These are phyloP conservation scores for Drepanosiphum platanoidis DNA, from an alignment of 2,888 invertebrate species.

Conservation along the genomic window DNA sequence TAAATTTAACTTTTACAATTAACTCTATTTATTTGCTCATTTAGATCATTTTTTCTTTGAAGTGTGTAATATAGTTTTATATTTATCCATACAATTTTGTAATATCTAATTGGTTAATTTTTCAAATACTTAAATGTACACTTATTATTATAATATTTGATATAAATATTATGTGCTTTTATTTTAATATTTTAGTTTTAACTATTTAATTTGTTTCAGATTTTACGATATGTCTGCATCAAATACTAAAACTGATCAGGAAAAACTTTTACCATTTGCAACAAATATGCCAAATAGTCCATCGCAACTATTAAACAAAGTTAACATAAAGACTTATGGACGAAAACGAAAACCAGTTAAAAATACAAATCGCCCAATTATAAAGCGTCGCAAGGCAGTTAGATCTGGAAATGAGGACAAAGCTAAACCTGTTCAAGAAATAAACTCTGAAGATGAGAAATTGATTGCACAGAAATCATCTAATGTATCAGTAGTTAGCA, in stretches of 20 bases:
- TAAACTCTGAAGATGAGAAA: not conserved
- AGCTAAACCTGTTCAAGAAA: slow-evolving; percentile 13
- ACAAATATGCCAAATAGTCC: slow-evolving; percentile 57
- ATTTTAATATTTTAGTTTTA: not conserved
- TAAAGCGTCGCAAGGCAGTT: not conserved
- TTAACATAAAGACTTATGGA: slow-evolving; percentile 18
- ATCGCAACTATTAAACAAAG: slow-evolving; percentile 43
- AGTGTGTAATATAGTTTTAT: too few relatives aligned
- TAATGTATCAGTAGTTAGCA: slow-evolving; percentile 23
- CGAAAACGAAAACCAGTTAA: slow-evolving; percentile 29
- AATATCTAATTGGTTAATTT: too few relatives aligned
- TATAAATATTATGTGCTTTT: too few relatives aligned
- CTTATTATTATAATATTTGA: too few relatives aligned
- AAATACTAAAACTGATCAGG: slow-evolving; percentile 27
- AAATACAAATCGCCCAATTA: not conserved
- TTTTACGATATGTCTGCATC: slow-evolving; percentile 19
- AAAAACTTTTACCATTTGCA: slow-evolving; percentile 53
- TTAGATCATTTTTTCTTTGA: too few relatives aligned
- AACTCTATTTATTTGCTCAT: too few relatives aligned
- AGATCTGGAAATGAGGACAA: slow-evolving; percentile 41
- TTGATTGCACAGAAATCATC: slow-evolving; percentile 22
- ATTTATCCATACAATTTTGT: too few relatives aligned
- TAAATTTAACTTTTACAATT: too few relatives aligned
- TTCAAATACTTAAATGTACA: too few relatives aligned
- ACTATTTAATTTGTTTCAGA: slow-evolving; percentile 30